Evolutionary conservation across 2,113 vertebrate species (phyloP).

Genomic region (Nansenia antarctica): DNA sequence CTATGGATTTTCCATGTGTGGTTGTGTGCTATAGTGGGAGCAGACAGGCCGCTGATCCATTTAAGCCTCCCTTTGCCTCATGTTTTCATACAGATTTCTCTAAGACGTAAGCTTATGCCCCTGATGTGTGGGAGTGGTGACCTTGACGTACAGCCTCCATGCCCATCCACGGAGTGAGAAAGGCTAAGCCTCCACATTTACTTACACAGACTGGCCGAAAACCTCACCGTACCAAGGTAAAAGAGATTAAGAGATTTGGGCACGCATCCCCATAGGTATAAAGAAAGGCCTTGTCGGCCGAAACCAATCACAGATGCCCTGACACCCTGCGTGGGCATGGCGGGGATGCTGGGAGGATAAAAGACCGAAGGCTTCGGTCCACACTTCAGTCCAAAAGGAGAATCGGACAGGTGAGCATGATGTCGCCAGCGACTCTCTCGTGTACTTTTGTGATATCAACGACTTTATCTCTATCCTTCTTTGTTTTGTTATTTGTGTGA

Average conservation of each 20-base stretch:
- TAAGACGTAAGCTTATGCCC: constrained; percentile 19
- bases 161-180: not conserved
- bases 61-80: constrained; percentile 26
- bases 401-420: constrained; percentile 47
- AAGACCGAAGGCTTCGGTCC: no score
- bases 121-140: constrained; percentile 46
- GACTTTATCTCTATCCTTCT: no score
- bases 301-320: constrained; percentile 28
- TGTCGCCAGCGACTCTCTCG: not conserved
- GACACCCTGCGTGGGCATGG: not conserved
- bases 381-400: not conserved
- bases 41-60: constrained; percentile 17
- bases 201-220: constrained; percentile 30
- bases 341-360: constrained; percentile 12
- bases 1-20: constrained; percentile 5
- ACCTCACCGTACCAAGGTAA: constrained; percentile 41
- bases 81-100: constrained; percentile 35
- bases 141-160: constrained; percentile 41
- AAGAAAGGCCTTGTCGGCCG: not conserved
- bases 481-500: no score
- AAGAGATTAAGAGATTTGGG: constrained; percentile 64
- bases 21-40: constrained; percentile 42
- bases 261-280: constrained; percentile 43
- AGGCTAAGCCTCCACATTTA: constrained; percentile 15
- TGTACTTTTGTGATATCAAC: not conserved